Evolutionary conservation across 1,140 invertebrate species (phyloP).

Genomic region (Drosophila athabasca): DNA sequence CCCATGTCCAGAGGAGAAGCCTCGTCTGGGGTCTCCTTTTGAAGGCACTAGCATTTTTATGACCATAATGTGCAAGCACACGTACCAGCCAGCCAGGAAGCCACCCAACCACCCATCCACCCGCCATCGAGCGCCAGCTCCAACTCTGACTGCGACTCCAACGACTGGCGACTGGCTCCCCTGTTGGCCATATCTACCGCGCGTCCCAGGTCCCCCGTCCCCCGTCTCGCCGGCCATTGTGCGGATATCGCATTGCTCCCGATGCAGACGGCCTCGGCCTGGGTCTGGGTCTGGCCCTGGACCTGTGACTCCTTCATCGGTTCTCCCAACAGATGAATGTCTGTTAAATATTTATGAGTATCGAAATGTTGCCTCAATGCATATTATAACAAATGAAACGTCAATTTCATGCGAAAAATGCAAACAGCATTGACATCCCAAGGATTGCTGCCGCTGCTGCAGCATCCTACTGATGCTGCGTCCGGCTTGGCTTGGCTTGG

Average conservation of each 20-base stretch:
- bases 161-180: slow-evolving; percentile 2
- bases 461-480: too few species aligned
- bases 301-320: slow-evolving; percentile 30
- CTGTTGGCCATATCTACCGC: slow-evolving; percentile 2
- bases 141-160: slow-evolving; percentile 24
- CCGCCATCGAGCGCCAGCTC: background rate
- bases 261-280: slow-evolving; percentile 1
- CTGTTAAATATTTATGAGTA: slow-evolving; percentile 74
- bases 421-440: slow-evolving; percentile 40
- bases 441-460: background rate
- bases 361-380: slow-evolving; percentile 74
- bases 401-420: slow-evolving; percentile 69
- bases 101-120: slow-evolving; percentile 6
- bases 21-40: slow-evolving; percentile 8
- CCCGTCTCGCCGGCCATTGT: slow-evolving; percentile 1
- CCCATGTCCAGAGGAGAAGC: slow-evolving; percentile 16
- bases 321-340: slow-evolving; percentile 68
- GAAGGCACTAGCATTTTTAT: slow-evolving; percentile 31
- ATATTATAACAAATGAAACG: slow-evolving; percentile 76
- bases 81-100: background rate
- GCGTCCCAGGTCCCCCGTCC: too few species aligned
- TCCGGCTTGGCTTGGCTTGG: too few species aligned
- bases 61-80: slow-evolving; percentile 42
- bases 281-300: background rate
- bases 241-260: slow-evolving; percentile 22